Evolutionary conservation across 2,888 invertebrate species (phyloP), one percentile per base, ranked within the genome.

Genomic region (Synanthedon tipuliformis): DNA sequence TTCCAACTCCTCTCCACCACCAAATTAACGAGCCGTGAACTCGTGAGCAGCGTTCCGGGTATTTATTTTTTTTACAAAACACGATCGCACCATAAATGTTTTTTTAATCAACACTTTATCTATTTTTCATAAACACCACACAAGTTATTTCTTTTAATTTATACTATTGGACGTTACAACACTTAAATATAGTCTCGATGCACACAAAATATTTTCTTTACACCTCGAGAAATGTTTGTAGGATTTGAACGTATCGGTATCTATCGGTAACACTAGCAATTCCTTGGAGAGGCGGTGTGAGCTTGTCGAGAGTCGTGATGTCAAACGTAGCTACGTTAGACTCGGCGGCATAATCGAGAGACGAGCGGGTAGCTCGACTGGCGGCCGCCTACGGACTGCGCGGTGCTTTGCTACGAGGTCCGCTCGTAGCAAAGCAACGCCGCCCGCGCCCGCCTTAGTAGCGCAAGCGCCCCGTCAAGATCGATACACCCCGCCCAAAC

Each of bases 401-500:
- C 82, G 80, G 74, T 71, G 66, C 68, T 66, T 65, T 59, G 57
- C 66, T 66, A 59, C 62, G 52, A 55, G 54, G 55, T 56, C 61
- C 67, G 75, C 75, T 73, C 70, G 72, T 23, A 23, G 23, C 73
- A n/a, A 13, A 13, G 66, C 67, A 69, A 61, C 67, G 69, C 69
- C 69, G 71, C 71, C 70, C 71, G 70, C 71, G 65, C 50, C 71
- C 68, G 62, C 68, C 65, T 66, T 69, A 71, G 71, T 69, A 58
- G 78, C 83, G 84, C 84, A 83, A 75, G 85, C 85, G 84, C 83
- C 81, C 71, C 68, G 69, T 72, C 61, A 71, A 72, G 83, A 86
- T 86, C 86, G 81, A 86, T 86, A 86, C 85, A 73, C 85, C 84
- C 83, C 77, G 73, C 81, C 79, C 83, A 66, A 67, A 72, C 82